Evolutionary conservation across 2,797 vertebrate species (phyloP), one percentile per base, ranked within the genome.

Genomic region (Schizothorax lantsangensis): DNA sequence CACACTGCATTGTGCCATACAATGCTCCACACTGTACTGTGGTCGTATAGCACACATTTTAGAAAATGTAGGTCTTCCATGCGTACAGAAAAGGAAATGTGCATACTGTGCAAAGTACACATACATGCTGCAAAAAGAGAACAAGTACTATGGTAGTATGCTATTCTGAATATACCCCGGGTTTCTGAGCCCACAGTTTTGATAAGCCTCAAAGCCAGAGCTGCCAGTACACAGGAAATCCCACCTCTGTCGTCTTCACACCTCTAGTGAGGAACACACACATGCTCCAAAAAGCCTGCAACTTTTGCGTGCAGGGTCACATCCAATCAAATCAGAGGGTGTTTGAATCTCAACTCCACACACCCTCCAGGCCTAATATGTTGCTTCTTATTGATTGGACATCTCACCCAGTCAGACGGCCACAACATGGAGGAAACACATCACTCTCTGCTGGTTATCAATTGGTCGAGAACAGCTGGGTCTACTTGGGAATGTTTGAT

Each of bases 221-320:
- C 75, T 80, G 84, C 45, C 73, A 74, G 79, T 79, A 84, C 36
- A 40, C 78, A 19, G 19, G 5, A 83, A 84, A 52, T 72, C 79
- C 72, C 54, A 30, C 79, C 82, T 64, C 59, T 23, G 47, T 75
- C 43, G 21, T 81, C 79, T 87, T 91, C 88, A 90, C 89, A 88
- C 86, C 80, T 87, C 82, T 75, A 43, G 40, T 80, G 80, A 84
- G 59, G 83, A 80, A 86, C 74, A 78, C 69, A 52, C 38, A 75
- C 71, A 57, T 79, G 73, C 49, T 72, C 75, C 23, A 43, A 81
- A 80, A 64, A 14, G 69, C 68, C 79, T 79, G 45, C 64, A n/a
- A 86, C 73, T 87, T 79, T 88, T 72, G 30, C 74, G n/a, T 86
- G 84, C 86, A 52, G 87, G 78, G 87, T 91, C 89, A 88, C 90